Conservation (phyloP, 1,140 invertebrate genomes). For the Drosophila trapezifrons region DNA sequence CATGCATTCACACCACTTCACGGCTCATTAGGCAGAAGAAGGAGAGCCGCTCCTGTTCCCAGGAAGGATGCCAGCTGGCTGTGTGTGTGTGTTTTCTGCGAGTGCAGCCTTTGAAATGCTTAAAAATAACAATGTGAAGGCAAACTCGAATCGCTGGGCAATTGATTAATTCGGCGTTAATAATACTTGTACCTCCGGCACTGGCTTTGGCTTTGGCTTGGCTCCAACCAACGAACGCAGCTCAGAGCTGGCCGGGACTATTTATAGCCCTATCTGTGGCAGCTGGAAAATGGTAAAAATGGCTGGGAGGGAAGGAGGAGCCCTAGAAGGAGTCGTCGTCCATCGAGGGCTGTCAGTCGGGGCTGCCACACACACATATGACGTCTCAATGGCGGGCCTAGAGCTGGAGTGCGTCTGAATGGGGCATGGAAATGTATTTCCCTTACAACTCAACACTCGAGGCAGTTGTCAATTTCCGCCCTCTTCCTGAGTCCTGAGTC, state of each 20-base stretch:
- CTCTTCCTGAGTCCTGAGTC: slow-evolving; percentile 24
- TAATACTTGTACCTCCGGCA: slow-evolving; percentile 48
- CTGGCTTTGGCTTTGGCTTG: slow-evolving; percentile 7
- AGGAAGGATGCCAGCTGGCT: slow-evolving; percentile 13
- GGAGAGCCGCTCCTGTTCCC: slow-evolving; percentile 27
- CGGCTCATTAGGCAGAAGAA: slow-evolving; percentile 70
- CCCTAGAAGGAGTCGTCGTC: slow-evolving; percentile 35
- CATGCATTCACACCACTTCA: slow-evolving; percentile 74
- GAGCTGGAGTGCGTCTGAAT: slow-evolving; percentile 28
- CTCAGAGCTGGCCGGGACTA: slow-evolving; percentile 24
- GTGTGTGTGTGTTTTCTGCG: slow-evolving; percentile 22
- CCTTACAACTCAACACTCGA: slow-evolving; percentile 69
- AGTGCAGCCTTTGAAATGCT: slow-evolving; percentile 65
- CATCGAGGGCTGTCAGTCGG: slow-evolving; percentile 52
- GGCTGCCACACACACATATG: slow-evolving; percentile 55
- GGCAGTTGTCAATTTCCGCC: slow-evolving; percentile 60
- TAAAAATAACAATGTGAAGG: slow-evolving; percentile 67
- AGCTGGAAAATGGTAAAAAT: slow-evolving; percentile 32
- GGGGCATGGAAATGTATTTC: slow-evolving; percentile 70
- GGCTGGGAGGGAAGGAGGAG: slow-evolving; percentile 8
- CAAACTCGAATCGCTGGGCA: slow-evolving; percentile 70
- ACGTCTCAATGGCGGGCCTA: slow-evolving; percentile 37
- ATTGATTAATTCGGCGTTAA: slow-evolving; percentile 79
- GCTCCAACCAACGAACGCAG: slow-evolving; percentile 10
- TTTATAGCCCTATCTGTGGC: slow-evolving; percentile 44